Conservation (phyloP, 2,888 invertebrate genomes). For the Osmoderma eremita region DNA sequence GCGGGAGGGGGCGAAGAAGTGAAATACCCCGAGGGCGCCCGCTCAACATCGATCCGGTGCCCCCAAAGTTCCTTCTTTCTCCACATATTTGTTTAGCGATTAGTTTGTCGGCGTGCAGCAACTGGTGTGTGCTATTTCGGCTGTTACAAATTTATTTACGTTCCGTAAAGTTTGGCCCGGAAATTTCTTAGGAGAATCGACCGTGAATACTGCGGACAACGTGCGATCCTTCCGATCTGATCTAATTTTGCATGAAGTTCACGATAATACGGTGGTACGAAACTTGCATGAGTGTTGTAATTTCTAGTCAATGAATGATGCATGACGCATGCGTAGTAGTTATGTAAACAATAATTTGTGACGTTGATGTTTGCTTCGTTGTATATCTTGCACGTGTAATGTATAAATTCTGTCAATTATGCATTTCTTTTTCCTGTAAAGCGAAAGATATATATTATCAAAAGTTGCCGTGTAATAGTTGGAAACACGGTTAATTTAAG, state of each 20-base stretch:
- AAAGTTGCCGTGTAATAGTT: no score
- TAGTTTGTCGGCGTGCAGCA: slow-evolving; percentile 7
- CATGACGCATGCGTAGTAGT: no score
- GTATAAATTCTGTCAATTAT: no score
- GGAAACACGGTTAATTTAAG: no score
- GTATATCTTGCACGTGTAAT: no score
- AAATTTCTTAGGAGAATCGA: neutral
- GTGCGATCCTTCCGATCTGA: slow-evolving; percentile 57
- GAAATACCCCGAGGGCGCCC: slow-evolving; percentile 19
- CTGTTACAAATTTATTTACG: no score
- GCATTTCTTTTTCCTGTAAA: no score
- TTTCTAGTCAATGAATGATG: no score
- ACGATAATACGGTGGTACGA: slow-evolving; percentile 26
- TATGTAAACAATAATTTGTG: no score
- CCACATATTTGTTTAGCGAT: slow-evolving; percentile 39
- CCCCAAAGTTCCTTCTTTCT: slow-evolving; percentile 4
- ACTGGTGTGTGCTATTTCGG: slow-evolving; percentile 14
- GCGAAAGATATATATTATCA: no score
- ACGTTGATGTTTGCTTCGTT: no score
- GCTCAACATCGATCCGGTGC: slow-evolving; percentile 46
- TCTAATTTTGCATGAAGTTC: slow-evolving; percentile 49
- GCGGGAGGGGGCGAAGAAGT: slow-evolving; percentile 4
- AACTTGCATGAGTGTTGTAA: neutral
- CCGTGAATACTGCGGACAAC: slow-evolving; percentile 60
- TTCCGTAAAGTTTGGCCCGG: no score